Evolutionary conservation across 1,140 invertebrate genomes (phyloP).

Genomic region (Agraylea sexmaculata): DNA sequence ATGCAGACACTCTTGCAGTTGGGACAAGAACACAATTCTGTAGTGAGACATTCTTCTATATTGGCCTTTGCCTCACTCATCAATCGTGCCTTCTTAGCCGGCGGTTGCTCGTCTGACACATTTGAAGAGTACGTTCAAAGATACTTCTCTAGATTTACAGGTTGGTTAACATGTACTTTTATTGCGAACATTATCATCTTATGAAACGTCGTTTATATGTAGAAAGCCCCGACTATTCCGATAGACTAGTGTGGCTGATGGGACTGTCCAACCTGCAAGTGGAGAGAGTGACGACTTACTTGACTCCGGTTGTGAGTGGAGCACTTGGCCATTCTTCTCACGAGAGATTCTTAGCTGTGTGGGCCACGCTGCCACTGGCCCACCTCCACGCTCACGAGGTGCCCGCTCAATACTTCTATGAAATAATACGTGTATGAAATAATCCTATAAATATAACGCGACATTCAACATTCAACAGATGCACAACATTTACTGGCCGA

Average conservation of each 20-base stretch:
- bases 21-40: slow-evolving; percentile 25
- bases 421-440: background rate
- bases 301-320: slow-evolving; percentile 44
- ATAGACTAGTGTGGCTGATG: slow-evolving; percentile 58
- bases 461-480: slow-evolving; percentile 29
- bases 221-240: slow-evolving; percentile 52
- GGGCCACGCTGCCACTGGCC: slow-evolving; percentile 45
- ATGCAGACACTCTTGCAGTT: slow-evolving; percentile 41
- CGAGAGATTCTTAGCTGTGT: slow-evolving; percentile 47
- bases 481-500: slow-evolving; percentile 52
- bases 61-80: slow-evolving; percentile 58
- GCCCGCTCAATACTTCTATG: slow-evolving; percentile 6
- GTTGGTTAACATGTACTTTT: slow-evolving; percentile 23
- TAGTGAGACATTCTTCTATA: slow-evolving; percentile 53
- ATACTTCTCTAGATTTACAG: slow-evolving; percentile 52
- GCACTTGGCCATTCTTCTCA: slow-evolving; percentile 37
- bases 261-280: slow-evolving; percentile 48
- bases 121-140: slow-evolving; percentile 57
- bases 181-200: background rate
- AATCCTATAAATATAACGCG: background rate
- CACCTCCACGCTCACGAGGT: slow-evolving; percentile 42
- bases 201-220: too few species aligned
- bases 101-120: slow-evolving; percentile 45
- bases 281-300: slow-evolving; percentile 45
- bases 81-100: slow-evolving; percentile 47